Percentiles rank a stretch among this genome's conserved stretches.
Evolutionary conservation across 2,888 invertebrate genomes (phyloP).

Genomic region (Euclidia mi): DNA sequence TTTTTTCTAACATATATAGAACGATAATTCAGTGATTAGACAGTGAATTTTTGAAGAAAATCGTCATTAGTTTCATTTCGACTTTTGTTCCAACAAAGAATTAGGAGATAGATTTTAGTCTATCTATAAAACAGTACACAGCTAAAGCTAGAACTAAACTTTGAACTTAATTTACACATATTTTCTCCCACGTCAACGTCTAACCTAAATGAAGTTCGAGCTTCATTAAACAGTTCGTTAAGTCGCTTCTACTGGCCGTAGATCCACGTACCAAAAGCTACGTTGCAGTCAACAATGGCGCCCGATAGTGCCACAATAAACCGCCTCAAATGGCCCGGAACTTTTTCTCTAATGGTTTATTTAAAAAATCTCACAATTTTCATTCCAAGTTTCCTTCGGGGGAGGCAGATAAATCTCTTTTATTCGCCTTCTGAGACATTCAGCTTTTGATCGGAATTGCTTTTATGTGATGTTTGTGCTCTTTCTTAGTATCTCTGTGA

Average conservation of each 20-base stretch:
- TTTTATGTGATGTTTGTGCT: constrained; percentile 88
- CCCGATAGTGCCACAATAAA: constrained; percentile 86
- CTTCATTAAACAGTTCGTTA: not conserved
- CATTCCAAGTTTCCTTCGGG: constrained; percentile 84
- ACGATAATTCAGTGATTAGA: no score
- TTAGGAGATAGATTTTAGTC: no score
- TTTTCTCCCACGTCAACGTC: no score
- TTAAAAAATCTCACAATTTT: constrained; percentile 88
- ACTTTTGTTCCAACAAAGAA: no score
- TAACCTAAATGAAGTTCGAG: no score
- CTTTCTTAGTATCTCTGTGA: constrained; percentile 78
- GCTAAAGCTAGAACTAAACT: no score
- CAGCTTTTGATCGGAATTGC: constrained; percentile 85
- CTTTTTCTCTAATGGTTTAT: constrained; percentile 89
- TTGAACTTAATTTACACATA: no score
- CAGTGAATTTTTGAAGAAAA: no score
- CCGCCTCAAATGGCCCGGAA: constrained; percentile 88
- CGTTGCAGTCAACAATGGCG: constrained; percentile 82
- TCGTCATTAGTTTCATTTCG: no score
- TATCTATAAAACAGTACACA: no score
- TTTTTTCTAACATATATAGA: no score
- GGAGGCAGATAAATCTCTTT: constrained; percentile 83
- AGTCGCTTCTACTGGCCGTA: constrained; percentile 39
- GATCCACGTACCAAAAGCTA: constrained; percentile 62
- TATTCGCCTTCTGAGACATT: constrained; percentile 83